Evolutionary conservation across 2,113 vertebrate genomes (phyloP).

Genomic region (Gila orcuttii): DNA sequence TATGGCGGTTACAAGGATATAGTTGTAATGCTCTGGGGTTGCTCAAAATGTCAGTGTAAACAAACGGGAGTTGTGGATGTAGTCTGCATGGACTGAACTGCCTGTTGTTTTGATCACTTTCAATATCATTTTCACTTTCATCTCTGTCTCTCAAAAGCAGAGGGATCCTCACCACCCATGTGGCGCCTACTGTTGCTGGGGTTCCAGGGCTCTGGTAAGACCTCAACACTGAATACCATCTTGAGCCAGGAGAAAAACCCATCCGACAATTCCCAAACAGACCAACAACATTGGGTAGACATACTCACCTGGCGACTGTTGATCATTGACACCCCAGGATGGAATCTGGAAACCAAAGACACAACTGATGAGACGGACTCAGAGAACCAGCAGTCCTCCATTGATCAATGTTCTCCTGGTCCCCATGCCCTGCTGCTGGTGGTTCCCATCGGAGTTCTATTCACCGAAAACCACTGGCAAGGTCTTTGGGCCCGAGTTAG

Average conservation of each 20-base stretch:
- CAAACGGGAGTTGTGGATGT: neutral
- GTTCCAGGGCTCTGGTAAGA: constrained; percentile 52
- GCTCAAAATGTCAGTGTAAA: neutral
- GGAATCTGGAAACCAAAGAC: constrained; percentile 30
- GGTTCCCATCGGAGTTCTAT: constrained; percentile 70
- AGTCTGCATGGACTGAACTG: neutral
- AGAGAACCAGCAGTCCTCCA: constrained; percentile 22
- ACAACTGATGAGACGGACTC: constrained; percentile 14
- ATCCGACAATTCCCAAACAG: neutral
- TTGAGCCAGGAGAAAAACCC: constrained; percentile 60
- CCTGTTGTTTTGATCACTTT: neutral
- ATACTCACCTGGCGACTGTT: constrained; percentile 31
- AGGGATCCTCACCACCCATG: constrained; percentile 28
- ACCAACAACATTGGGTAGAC: constrained; percentile 30
- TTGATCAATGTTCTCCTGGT: constrained; percentile 71
- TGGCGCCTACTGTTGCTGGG: constrained; percentile 48
- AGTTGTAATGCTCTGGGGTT: neutral
- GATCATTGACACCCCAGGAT: constrained; percentile 53
- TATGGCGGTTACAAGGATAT: neutral
- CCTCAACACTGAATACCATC: constrained; percentile 73
- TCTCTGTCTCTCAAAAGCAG: constrained; percentile 6
- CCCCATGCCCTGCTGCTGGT: constrained; percentile 75
- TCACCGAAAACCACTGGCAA: constrained; percentile 69
- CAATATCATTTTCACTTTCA: neutral
- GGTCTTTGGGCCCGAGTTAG: constrained; percentile 71